Base-by-base conservation (phyloP, 2,113 vertebrate species). In the Leptosomus discolor region DNA sequence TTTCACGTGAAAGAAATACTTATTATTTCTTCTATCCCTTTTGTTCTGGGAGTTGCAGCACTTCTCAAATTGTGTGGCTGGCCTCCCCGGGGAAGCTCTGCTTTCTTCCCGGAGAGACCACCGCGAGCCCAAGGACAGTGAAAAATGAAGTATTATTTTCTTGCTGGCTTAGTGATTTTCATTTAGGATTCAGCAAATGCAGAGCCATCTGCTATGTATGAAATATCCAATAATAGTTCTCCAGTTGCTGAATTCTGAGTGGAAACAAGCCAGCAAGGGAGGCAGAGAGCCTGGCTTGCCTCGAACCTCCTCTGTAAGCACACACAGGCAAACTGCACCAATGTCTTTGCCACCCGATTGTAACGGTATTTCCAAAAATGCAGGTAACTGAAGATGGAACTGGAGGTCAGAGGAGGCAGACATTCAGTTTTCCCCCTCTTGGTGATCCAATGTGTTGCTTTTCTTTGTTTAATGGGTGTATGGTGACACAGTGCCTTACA, bases 131-230 rank as follows among this genome's bases (percentile, higher is more conserved):
- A 95, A 90, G 95, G 92, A 95, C 88, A 74, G 64, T 48, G 88
- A 78, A 90, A 97, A 96, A 90, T 63, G 61, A 57, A 70, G 79
- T 93, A 87, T 91, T 83, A 91, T 96, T 95, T 95, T 95, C 95
- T 95, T 95, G 95, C 95, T 96, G 91, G 53, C 85, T 90, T 95
- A 91, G 92, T 92, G 80, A 83, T 97, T 97, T 96, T 93, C 96
- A 79, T 87, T 88, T 94, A 79, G 83, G 88, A 90, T 94, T 92
- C 95, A 92, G 85, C 95, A 94, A 95, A 95, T 89, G 88, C 92
- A 95, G 82, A 95, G 92, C 94, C 91, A 94, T 96, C 94, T 95
- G 96, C 92, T 97, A 73, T 88, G 88, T 87, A 53, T 86, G 75
- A 83, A 95, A 94, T 90, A 95, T 79, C 92, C 95, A 93, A 74